Conservation (phyloP, 2,888 invertebrate species). For the Fabriciana adippe region DNA sequence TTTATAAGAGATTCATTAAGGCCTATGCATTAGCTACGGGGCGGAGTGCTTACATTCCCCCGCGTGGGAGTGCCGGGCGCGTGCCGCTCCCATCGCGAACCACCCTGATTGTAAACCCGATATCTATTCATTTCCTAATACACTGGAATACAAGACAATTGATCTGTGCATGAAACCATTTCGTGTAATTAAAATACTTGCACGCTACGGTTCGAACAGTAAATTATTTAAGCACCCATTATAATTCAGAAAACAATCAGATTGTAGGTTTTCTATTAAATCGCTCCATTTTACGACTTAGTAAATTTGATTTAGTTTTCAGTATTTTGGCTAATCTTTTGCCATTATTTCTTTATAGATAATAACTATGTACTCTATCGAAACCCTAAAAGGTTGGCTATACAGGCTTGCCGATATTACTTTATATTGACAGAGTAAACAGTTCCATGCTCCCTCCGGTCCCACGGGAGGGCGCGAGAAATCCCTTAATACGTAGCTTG, state of each 20-base stretch:
- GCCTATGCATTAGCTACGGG: constrained; percentile 52
- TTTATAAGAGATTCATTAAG: constrained; percentile 37
- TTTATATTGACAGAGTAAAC: constrained; percentile 72
- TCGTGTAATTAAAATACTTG: constrained; percentile 57
- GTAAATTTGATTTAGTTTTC: constrained; percentile 15
- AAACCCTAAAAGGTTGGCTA: constrained; percentile 40
- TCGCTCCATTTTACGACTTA: not conserved
- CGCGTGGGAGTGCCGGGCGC: constrained; percentile 79
- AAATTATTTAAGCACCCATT: constrained; percentile 16
- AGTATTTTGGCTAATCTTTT: not conserved
- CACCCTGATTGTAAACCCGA: constrained; percentile 58
- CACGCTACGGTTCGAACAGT: constrained; percentile 36
- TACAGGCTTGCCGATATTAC: constrained; percentile 64
- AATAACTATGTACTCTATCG: constrained; percentile 32
- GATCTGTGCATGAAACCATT: constrained; percentile 43
- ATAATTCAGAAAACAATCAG: constrained; percentile 14
- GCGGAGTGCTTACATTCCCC: constrained; percentile 49
- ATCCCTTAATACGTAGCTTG: constrained; percentile 78
- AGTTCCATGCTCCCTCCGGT: constrained; percentile 61
- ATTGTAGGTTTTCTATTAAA: constrained; percentile 6
- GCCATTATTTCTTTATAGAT: not conserved
- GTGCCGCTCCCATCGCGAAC: constrained; percentile 80
- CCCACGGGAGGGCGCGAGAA: constrained; percentile 82
- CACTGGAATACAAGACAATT: constrained; percentile 39
- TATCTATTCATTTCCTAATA: constrained; percentile 52